These are phyloP conservation scores for Leptinotarsa peninsularis DNA, from an alignment of 2,888 invertebrate genomes.

Conservation along the genomic window DNA sequence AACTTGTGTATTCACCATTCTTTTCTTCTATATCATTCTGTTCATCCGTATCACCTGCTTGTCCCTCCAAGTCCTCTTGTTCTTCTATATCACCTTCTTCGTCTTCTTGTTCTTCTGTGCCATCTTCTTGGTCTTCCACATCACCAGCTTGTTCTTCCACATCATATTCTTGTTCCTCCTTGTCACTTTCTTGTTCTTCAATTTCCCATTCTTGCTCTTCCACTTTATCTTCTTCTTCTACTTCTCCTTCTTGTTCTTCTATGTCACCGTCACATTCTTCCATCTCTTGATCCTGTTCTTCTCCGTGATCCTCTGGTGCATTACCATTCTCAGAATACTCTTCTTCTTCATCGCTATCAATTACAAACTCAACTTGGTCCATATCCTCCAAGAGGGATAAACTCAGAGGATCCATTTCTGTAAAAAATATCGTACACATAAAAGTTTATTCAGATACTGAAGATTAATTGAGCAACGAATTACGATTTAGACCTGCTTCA, in stretches of 20 bases:
- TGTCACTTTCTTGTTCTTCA: too few species aligned
- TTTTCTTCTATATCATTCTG: too few species aligned
- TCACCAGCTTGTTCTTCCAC: not conserved
- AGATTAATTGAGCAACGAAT: not conserved
- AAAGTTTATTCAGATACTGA: not conserved
- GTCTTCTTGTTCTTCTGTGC: too few species aligned
- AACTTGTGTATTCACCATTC: too few species aligned
- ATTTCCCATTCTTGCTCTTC: too few species aligned
- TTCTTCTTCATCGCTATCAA: slow-evolving; percentile 29
- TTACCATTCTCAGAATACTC: slow-evolving; percentile 4
- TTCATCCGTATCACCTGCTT: not conserved
- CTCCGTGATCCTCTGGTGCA: not conserved
- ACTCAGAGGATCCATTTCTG: slow-evolving; percentile 4
- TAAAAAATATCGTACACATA: not conserved
- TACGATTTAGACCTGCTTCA: too few species aligned
- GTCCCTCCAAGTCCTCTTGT: not conserved
- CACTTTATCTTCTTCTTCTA: too few species aligned
- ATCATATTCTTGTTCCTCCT: too few species aligned
- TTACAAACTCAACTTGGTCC: slow-evolving; percentile 30
- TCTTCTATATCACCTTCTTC: too few species aligned
- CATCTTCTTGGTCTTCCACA: too few species aligned
- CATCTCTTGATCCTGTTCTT: not conserved
- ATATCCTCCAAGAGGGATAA: slow-evolving; percentile 21
- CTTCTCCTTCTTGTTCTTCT: not conserved
- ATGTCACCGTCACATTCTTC: not conserved